These are phyloP conservation scores for Coregonus clupeaformis DNA, from an alignment of 2,113 vertebrate species.

Conservation along the genomic window DNA sequence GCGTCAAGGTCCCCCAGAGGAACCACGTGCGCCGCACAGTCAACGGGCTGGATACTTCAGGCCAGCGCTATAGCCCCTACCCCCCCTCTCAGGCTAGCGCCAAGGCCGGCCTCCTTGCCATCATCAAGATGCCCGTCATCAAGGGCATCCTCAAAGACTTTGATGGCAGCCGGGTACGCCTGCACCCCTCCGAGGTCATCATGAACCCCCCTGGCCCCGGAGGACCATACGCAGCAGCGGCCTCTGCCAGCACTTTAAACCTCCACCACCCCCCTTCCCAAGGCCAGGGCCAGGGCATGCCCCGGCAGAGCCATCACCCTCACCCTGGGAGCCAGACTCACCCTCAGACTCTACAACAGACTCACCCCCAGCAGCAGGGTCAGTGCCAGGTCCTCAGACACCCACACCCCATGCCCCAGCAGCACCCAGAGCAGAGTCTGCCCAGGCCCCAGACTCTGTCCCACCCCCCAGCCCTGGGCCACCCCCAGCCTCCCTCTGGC, in stretches of 20 bases:
- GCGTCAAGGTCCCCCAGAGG: conserved; percentile 97
- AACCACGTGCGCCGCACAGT: conserved; percentile 97
- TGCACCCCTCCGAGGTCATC: conserved; percentile 89
- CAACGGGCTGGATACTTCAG: conserved; percentile 97
- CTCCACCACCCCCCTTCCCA: conserved; percentile 77
- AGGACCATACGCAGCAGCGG: conserved; percentile 77
- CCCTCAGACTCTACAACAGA: conserved; percentile 67
- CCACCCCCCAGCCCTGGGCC: conserved; percentile 64
- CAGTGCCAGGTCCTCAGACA: conserved; percentile 74
- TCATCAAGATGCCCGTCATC: conserved; percentile 87
- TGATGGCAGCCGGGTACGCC: conserved; percentile 88
- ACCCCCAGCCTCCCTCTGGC: conserved; percentile 70
- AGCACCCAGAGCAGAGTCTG: conserved; percentile 61
- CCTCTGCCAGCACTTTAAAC: conserved; percentile 96
- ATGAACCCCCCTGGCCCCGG: conserved; percentile 86
- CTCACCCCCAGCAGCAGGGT: conserved; percentile 70
- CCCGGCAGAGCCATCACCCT: conserved; percentile 66
- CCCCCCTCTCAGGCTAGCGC: conserved; percentile 88
- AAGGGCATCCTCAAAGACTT: conserved; percentile 96
- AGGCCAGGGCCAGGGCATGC: conserved; percentile 66
- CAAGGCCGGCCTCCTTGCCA: conserved; percentile 93
- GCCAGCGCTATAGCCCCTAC: conserved; percentile 97
- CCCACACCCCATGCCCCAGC: conserved; percentile 66
- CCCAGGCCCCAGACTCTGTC: conserved; percentile 69
- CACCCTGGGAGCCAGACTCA: conserved; percentile 68